Evolutionary conservation across 1,140 invertebrate species (phyloP), one percentile per base, ranked within the genome.

Genomic region (Trachymyrmex septentrionalis): DNA sequence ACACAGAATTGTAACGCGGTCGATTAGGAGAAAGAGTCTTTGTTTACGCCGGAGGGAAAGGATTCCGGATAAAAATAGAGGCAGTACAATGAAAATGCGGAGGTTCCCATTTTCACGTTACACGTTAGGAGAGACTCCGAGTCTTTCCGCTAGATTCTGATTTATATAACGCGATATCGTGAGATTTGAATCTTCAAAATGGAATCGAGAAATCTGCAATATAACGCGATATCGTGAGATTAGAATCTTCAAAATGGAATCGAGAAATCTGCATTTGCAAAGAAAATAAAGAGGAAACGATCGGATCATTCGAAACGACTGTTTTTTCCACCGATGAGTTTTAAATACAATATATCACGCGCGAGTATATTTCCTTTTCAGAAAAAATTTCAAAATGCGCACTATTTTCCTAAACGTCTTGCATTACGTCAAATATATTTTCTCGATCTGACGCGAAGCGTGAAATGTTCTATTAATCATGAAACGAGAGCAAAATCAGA

Each of bases 381-480:
- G 27, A 50, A 1, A 38, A 50, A 1, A 38, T 38, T 24, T 6
- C 2, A 67, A 38, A 38, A 19, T 24, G 55, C 53, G 7, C n/a
- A 24, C 44, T 30, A 57, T 57, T 48, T 80, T 53, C 16, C 5
- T 44, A 44, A 16, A 57, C 30, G 7, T 24, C 55, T 55, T 14
- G 9, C 16, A 21, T 81, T 81, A 81, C 30, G 16, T 81, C 63
- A 55, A 34, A 14, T 21, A 34, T 61, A 38, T 75, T 84, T 84
- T 59, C 44, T 6, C 38, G 19, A 73, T 73, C 57, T 63, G 55
- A 84, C 9, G 63, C 69, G 9, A 84, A n/a, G 9, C 84, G 57
- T 53, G 80, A 86, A 61, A 78, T 73, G 88, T 88, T 90, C 85
- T 82, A 90, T 34, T 84, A 85, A 86, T 84, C 76, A 78, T 66